Percentiles rank a stretch among this genome's conserved stretches.
Evolutionary conservation across 2,888 invertebrate species (phyloP).

Genomic region (Euproctis similis): DNA sequence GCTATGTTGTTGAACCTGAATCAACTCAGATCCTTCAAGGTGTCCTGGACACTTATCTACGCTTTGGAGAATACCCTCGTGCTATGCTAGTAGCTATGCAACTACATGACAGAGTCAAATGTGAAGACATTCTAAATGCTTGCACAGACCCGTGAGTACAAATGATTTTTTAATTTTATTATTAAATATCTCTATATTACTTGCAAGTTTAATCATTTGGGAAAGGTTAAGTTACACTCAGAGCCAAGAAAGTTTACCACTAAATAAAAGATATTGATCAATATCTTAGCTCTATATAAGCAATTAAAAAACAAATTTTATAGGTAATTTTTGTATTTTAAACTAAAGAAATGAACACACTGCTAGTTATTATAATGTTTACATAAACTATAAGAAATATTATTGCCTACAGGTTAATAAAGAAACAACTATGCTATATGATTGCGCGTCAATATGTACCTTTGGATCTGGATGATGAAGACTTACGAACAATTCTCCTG

Average conservation of each 20-base stretch:
- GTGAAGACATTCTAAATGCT: slow-evolving; percentile 87
- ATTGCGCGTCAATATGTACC: slow-evolving; percentile 95
- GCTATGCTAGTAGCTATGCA: slow-evolving; percentile 94
- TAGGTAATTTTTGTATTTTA: no score
- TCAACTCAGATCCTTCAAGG: slow-evolving; percentile 88
- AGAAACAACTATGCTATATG: slow-evolving; percentile 97
- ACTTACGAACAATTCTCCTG: slow-evolving; percentile 92
- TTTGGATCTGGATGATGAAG: slow-evolving; percentile 88
- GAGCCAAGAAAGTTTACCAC: no score
- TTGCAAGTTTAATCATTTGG: no score
- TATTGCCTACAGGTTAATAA: slow-evolving; percentile 76
- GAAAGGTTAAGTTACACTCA: no score
- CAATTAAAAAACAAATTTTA: no score
- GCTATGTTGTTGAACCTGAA: slow-evolving; percentile 97
- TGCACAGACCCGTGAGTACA: slow-evolving; percentile 87
- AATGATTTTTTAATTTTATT: not conserved
- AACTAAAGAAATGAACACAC: no score
- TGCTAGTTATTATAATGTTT: no score
- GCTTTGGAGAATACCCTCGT: slow-evolving; percentile 91
- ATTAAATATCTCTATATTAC: not conserved
- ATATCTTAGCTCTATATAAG: no score
- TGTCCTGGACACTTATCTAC: slow-evolving; percentile 88
- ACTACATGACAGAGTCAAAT: slow-evolving; percentile 86
- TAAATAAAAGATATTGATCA: no score
- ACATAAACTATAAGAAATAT: not conserved